phyloP scores from a whole-genome alignment of 1,140 invertebrate genomes.

The Camponotus vicinus region DNA sequence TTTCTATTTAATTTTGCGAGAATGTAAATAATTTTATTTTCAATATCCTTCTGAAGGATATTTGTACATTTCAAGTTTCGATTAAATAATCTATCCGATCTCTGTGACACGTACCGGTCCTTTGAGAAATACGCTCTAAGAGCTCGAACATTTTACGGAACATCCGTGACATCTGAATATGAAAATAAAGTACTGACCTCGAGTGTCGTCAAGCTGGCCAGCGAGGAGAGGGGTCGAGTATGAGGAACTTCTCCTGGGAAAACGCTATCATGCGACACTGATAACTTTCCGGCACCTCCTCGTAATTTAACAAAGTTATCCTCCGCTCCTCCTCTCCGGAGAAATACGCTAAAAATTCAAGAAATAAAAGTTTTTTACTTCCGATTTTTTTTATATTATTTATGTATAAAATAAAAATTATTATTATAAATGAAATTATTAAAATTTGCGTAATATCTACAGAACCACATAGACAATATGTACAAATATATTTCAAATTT shows the following conservation, averaged over 20 bases:
- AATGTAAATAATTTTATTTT: neutral
- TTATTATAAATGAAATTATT: neutral
- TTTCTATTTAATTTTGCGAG: neutral
- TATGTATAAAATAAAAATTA: neutral
- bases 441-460: neutral
- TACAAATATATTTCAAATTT: neutral
- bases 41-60: neutral
- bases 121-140: conserved; percentile 27
- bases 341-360: conserved; percentile 76
- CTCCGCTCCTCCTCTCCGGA: conserved; percentile 76
- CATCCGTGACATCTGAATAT: conserved; percentile 44
- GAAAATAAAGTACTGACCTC: conserved; percentile 78
- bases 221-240: conserved; percentile 82
- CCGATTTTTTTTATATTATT: neutral
- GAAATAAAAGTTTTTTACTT: conserved; percentile 8
- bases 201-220: conserved; percentile 81
- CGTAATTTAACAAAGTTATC: conserved; percentile 82
- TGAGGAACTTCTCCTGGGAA: conserved; percentile 88
- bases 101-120: neutral
- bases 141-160: conserved; percentile 4
- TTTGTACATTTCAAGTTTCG: neutral
- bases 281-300: conserved; percentile 85
- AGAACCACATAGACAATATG: neutral
- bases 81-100: conserved; percentile 13
- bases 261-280: conserved; percentile 92